Evolutionary conservation across 2,888 invertebrate species (phyloP).

Genomic region (Esperia sulphurella): DNA sequence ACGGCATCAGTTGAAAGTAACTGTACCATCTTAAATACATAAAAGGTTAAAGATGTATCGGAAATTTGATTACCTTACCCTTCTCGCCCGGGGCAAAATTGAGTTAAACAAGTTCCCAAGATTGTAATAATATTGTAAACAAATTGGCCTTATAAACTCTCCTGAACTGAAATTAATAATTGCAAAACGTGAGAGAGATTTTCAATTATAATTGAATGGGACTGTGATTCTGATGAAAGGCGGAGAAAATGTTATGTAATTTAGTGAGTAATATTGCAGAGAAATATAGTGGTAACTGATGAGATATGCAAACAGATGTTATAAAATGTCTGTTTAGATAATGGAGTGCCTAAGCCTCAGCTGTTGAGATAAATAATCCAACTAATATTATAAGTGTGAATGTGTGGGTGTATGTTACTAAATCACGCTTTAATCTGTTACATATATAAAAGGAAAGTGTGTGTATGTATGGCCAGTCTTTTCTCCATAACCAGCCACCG

Average conservation of each 20-base stretch:
- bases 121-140: slow-evolving; percentile 4
- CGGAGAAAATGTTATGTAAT: too few relatives aligned
- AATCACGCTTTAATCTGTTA: too few relatives aligned
- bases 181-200: not conserved
- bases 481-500: too few relatives aligned
- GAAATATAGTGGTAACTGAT: too few relatives aligned
- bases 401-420: too few relatives aligned
- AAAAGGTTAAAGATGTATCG: not conserved
- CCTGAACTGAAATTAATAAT: not conserved
- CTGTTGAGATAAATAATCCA: not conserved
- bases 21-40: too few relatives aligned
- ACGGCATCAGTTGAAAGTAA: too few relatives aligned
- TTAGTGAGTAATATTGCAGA: too few relatives aligned
- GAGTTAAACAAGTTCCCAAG: not conserved
- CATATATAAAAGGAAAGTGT: too few relatives aligned
- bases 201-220: not conserved
- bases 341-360: not conserved
- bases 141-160: not conserved
- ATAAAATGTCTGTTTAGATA: not conserved
- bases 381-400: too few relatives aligned
- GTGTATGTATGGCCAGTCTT: too few relatives aligned
- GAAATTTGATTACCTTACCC: not conserved
- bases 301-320: too few relatives aligned
- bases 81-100: not conserved
- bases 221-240: not conserved